Evolutionary conservation across 2,113 vertebrate species (phyloP).

Genomic region (Heterocephalus glaber): DNA sequence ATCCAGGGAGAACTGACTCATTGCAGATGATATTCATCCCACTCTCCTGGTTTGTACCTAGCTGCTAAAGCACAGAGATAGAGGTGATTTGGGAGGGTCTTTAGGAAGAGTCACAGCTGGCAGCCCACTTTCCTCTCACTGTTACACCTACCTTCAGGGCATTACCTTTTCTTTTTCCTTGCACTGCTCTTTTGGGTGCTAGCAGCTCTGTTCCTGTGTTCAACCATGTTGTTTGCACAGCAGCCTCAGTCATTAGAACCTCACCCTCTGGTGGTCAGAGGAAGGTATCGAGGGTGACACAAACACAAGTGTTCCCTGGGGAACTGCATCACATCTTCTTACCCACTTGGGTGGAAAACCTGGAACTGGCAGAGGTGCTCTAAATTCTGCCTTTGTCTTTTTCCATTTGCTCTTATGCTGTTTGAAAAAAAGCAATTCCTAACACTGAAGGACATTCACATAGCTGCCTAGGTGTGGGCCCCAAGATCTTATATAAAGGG

Average conservation of each 20-base stretch:
- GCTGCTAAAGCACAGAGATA: neutral
- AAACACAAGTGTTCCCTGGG: neutral
- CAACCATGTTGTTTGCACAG: neutral
- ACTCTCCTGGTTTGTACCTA: neutral
- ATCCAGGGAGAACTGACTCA: neutral
- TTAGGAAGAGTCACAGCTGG: neutral
- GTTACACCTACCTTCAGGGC: neutral
- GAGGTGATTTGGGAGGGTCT: neutral
- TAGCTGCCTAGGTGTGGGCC: neutral
- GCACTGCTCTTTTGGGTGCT: neutral
- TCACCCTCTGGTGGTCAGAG: neutral
- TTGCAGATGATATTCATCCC: neutral
- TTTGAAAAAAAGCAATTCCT: neutral
- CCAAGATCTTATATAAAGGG: neutral
- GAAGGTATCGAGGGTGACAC: neutral
- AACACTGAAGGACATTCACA: neutral
- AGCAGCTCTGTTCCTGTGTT: neutral
- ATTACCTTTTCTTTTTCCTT: neutral
- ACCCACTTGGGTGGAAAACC: neutral
- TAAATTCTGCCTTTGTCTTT: neutral
- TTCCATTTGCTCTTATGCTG: constrained; percentile 1
- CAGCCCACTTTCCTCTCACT: neutral
- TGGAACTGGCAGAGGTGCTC: neutral
- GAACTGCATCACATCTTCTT: neutral
- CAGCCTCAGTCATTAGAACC: neutral